A percentile compares a stretch with the other conserved stretches of the same genome.
These are phyloP conservation scores for Channa argus DNA, from an alignment of 2,113 vertebrate genomes.

Conservation along the genomic window DNA sequence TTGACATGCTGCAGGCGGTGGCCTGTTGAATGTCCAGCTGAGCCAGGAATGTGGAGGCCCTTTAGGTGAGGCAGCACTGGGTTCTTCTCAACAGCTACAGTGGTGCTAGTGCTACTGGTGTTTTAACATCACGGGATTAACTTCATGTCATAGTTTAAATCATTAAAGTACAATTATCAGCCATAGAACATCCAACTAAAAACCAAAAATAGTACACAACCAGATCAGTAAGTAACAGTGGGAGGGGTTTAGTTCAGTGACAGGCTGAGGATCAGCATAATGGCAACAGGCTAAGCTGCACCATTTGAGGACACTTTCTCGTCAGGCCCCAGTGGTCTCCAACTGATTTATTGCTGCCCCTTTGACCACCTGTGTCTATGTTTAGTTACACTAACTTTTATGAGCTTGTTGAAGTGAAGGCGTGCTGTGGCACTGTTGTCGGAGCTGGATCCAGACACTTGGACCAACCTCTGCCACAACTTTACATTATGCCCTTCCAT, in stretches of 20 bases:
- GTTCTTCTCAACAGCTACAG: neutral
- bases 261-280: slow-evolving; percentile 33
- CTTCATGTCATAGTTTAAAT: neutral
- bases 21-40: slow-evolving; percentile 77
- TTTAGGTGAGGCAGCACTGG: slow-evolving; percentile 34
- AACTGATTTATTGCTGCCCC: slow-evolving; percentile 69
- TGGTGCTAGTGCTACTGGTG: neutral
- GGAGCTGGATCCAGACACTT: slow-evolving; percentile 44
- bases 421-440: slow-evolving; percentile 46
- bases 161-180: slow-evolving; percentile 9
- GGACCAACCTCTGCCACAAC: slow-evolving; percentile 7
- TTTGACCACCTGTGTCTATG: slow-evolving; percentile 69
- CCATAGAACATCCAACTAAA: neutral
- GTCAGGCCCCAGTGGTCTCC: slow-evolving; percentile 39
- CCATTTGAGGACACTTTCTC: slow-evolving; percentile 57
- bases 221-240: slow-evolving; percentile 14
- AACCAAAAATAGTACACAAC: neutral
- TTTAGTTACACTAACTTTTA: slow-evolving; percentile 76
- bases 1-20: slow-evolving; percentile 75
- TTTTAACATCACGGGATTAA: neutral
- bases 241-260: slow-evolving; percentile 11
- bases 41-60: slow-evolving; percentile 73
- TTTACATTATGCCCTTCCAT: slow-evolving; percentile 19
- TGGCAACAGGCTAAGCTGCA: slow-evolving; percentile 25
- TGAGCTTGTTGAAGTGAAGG: slow-evolving; percentile 53